Conservation (phyloP, 1,140 invertebrate genomes). For the Lepidurus couesii region DNA sequence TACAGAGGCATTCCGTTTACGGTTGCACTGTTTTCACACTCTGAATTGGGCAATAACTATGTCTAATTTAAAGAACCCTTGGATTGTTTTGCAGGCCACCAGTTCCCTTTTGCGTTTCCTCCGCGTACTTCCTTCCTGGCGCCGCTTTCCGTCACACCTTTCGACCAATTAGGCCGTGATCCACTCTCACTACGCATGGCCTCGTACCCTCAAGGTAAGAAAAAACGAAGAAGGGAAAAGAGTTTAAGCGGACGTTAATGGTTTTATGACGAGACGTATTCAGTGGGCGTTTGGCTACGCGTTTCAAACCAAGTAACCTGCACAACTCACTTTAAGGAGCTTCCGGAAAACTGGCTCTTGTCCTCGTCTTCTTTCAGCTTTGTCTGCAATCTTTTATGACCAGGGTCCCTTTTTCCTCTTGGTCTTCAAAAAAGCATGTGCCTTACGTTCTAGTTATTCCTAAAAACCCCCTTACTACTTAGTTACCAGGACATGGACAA, state of each 20-base stretch:
- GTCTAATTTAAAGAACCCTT: not conserved
- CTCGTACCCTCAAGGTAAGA: not conserved
- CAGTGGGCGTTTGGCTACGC: slow-evolving; percentile 8
- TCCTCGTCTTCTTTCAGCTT: not conserved
- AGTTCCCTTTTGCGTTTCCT: not conserved
- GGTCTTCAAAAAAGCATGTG: slow-evolving; percentile 8
- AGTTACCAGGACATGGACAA: not conserved
- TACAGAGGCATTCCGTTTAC: not conserved
- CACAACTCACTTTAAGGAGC: not conserved
- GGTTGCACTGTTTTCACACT: not conserved
- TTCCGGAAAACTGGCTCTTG: slow-evolving; percentile 1
- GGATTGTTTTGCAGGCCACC: not conserved
- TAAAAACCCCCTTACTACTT: not conserved
- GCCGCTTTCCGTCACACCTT: slow-evolving; percentile 11
- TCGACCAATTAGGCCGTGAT: slow-evolving; percentile 18
- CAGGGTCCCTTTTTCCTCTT: not conserved
- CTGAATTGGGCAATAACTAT: not conserved
- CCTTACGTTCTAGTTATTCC: not conserved
- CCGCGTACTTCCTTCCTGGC: slow-evolving; percentile 2
- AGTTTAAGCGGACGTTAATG: not conserved
- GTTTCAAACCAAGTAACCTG: not conserved
- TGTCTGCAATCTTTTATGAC: not conserved
- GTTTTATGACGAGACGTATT: not conserved
- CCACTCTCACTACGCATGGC: not conserved
- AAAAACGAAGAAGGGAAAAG: not conserved